Evolutionary conservation across 2,797 vertebrate genomes (phyloP).

Genomic region (Gallinago stenura): DNA sequence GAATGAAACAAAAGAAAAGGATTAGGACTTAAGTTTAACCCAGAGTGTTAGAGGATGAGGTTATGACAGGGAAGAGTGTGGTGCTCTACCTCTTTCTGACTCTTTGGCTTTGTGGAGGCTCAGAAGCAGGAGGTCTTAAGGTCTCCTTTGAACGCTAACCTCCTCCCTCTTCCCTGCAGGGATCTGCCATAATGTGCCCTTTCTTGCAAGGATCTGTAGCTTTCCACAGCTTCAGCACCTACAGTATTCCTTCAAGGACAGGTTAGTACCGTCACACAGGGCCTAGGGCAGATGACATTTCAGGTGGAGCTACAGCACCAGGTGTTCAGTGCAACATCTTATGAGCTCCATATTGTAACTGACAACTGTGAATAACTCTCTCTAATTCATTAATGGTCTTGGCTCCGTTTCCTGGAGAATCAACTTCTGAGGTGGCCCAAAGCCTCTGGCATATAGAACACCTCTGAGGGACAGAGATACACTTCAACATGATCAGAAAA

Average conservation of each 20-base stretch:
- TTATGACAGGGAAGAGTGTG: background rate
- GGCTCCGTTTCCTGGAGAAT: background rate
- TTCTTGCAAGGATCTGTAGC: background rate
- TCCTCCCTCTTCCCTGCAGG: background rate
- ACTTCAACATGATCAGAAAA: background rate
- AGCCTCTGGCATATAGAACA: background rate
- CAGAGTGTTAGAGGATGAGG: background rate
- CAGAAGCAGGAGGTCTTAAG: background rate
- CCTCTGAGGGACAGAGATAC: background rate
- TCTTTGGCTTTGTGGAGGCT: background rate
- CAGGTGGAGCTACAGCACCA: background rate
- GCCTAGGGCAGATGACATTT: background rate
- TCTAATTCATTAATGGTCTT: background rate
- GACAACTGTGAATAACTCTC: background rate
- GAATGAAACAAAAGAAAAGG: background rate
- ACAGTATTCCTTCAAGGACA: background rate
- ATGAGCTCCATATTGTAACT: background rate
- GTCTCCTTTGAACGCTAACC: accelerated
- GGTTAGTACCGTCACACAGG: background rate
- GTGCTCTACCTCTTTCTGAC: background rate
- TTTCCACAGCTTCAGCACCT: background rate
- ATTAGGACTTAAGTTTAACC: background rate
- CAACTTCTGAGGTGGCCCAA: background rate
- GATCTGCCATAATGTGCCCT: background rate
- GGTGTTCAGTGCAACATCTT: background rate